Evolutionary conservation across 2,113 vertebrate species (phyloP).

Genomic region (Pelusios castaneus): DNA sequence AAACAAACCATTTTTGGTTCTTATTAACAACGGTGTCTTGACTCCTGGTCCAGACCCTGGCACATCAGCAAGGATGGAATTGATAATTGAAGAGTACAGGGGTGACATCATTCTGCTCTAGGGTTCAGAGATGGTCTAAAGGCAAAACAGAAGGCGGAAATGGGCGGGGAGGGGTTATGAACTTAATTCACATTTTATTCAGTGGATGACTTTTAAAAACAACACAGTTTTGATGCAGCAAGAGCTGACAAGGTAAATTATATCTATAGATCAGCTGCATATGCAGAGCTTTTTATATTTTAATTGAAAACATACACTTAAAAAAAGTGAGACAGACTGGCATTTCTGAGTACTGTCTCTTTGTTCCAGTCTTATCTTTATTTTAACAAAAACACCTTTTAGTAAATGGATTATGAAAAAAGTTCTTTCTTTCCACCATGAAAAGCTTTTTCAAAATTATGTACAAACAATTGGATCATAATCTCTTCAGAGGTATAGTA

Average conservation of each 20-base stretch:
- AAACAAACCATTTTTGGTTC: neutral
- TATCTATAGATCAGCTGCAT: neutral
- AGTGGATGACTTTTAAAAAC: constrained; percentile 20
- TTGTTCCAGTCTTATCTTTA: neutral
- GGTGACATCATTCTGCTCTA: neutral
- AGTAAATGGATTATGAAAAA: neutral
- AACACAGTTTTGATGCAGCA: constrained; percentile 10
- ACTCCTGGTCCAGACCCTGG: neutral
- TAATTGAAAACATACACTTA: constrained; percentile 39
- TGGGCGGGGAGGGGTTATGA: neutral
- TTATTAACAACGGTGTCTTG: neutral
- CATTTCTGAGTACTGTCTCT: neutral
- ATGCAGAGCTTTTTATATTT: constrained; percentile 10
- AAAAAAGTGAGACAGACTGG: neutral
- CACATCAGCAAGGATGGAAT: neutral
- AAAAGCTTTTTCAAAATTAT: neutral
- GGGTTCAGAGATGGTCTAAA: neutral
- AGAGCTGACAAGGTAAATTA: constrained; percentile 43
- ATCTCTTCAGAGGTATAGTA: neutral
- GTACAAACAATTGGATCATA: neutral
- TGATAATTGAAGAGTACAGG: neutral
- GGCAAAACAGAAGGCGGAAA: neutral
- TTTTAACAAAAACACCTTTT: neutral
- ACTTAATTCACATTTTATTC: neutral
- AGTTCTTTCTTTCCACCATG: neutral